Evolutionary conservation across 2,888 invertebrate genomes (phyloP).

Genomic region (Cecidostiba fungosa): DNA sequence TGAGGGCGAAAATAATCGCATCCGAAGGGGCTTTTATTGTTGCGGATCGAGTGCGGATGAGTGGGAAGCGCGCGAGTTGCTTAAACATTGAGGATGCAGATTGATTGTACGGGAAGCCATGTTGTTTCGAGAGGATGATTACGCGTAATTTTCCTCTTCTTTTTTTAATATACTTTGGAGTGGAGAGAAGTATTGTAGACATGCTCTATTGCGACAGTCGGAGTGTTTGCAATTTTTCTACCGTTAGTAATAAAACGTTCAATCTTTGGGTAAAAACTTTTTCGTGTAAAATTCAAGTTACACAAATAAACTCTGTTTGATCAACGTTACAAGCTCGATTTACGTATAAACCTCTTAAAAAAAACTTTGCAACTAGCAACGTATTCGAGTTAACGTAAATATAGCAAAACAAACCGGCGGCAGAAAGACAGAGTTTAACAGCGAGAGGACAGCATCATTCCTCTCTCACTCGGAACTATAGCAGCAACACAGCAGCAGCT

Average conservation of each 20-base stretch:
- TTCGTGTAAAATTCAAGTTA: too few relatives aligned
- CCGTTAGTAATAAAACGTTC: too few relatives aligned
- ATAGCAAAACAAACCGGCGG: neutral
- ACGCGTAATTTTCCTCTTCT: neutral
- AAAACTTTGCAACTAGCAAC: neutral
- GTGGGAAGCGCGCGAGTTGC: neutral
- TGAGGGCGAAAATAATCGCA: conserved; percentile 13
- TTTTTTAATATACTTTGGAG: neutral
- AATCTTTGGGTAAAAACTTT: too few relatives aligned
- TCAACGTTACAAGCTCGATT: too few relatives aligned
- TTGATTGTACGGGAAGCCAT: conserved; percentile 50
- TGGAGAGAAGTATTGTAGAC: too few relatives aligned
- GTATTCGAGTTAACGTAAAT: neutral
- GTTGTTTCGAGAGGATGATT: neutral
- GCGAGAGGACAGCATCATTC: conserved; percentile 66
- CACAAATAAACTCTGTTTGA: too few relatives aligned
- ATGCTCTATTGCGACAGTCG: too few relatives aligned
- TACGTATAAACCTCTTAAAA: neutral
- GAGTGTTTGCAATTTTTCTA: too few relatives aligned
- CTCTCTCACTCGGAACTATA: conserved; percentile 66
- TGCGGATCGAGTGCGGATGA: conserved; percentile 15
- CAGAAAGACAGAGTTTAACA: conserved; percentile 66
- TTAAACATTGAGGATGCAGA: conserved; percentile 4
- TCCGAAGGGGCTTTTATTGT: conserved; percentile 19
- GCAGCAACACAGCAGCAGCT: neutral